Base-by-base conservation (phyloP, 92 coral and sea anemone genomes). In the Epizoanthus rinbou region DNA sequence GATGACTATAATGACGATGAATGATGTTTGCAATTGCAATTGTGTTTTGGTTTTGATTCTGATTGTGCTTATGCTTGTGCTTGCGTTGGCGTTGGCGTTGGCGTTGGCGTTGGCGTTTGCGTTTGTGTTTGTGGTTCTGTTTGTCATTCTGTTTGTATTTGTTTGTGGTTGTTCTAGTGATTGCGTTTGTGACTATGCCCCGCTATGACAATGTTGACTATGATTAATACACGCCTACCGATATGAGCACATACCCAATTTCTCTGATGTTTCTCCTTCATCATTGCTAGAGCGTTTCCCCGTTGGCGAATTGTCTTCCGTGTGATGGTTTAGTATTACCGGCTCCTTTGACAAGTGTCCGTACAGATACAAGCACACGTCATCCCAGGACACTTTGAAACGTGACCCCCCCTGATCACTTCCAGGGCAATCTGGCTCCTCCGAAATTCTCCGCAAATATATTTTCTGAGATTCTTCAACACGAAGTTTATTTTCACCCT, bases 361-460 rank as follows among this genome's bases (percentile, higher is more conserved):
- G 64, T 93, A 93, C 64, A 93, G 62, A 84, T 91, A 88, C 80
- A 79, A 64, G 56, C 91, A 86, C 52, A 93, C 80, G 53, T 93
- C 97, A 43, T 91, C 97, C 97, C 94, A 93, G 56, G 86, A 31
- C 54, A 85, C 6, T 25, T 88, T 76, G 71, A 60, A 8, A 39
- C 54, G 10, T 16, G 69, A n/a, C 13, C 23, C 67, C 23, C 54
- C 64, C 17, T 13, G 19, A 13, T n/a, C 59, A 1, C 31, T 18
- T 11, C 81, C 57, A 37, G 81, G 63, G n/a, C 33, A 41, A 37
- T 60, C 69, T 76, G 65, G 6, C 47, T 15, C 52, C 43, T 74
- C 80, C 62, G 64, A 28, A 17, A 9, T 39, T 6, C 64, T 58
- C 23, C 53, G 45, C 3, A 58, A 28, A 54, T 43, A 28, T 43